Evolutionary conservation across 2,888 invertebrate genomes (phyloP), one percentile per base, ranked within the genome.

Genomic region (Melanostoma mellinum): DNA sequence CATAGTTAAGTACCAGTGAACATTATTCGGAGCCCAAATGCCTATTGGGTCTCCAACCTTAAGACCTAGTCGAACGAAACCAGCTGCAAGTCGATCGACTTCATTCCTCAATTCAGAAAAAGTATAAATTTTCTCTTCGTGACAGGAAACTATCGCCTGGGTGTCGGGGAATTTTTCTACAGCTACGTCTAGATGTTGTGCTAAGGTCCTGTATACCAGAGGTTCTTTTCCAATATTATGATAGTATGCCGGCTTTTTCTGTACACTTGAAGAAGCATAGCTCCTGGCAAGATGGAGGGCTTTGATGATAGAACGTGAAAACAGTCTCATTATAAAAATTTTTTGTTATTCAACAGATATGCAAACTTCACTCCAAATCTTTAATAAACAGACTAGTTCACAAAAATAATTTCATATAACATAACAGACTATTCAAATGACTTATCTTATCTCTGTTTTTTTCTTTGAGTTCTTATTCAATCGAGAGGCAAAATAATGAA

Each of bases 21-120:
- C 89, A 42, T 92, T 92, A 90, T 97, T 97, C 0, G 96, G 96
- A 0, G 95, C 94, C 95, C 96, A 97, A 32, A 97, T 92, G 0
- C 95, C 97, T 3, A 98, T 88, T 6, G 95, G 91, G 88, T 97
- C 97, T 0, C 96, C 96, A 36, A 91, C 92, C 69, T 93, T 89
- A 20, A 97, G 87, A 0, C 97, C 97, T 33, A 96, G 87, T 46
- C 93, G 93, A n/a, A 93, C 87, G 0, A 97, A 92, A 0, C 96
- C 95, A 0, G 95, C 94, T 0, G 96, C 96, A 3, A 97, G 88
- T 68, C 92, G 92, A 88, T 96, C 94, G 0, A 90, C 92, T 87
- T 93, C 91, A 38, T 91, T 87, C n/a, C 93, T 86, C 0, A 93
- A 87, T 42, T 93, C 90, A 0, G 87, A 85, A 86, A 92, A 95